phyloP scores from a whole-genome alignment of 2,113 vertebrate species.

The Eidolon helvum region DNA sequence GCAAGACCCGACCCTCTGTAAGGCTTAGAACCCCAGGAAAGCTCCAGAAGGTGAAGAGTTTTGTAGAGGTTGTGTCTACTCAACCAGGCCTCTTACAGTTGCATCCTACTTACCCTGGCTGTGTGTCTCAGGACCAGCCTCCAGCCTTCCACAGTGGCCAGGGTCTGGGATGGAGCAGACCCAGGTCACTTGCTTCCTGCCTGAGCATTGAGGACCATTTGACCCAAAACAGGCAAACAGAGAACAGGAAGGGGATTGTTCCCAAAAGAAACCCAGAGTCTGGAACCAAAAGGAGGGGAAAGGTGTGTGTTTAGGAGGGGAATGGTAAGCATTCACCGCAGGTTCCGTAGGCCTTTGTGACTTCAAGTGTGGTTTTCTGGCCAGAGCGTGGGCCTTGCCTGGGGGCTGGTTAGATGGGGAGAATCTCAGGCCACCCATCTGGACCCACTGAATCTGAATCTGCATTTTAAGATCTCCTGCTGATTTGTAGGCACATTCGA shows the following conservation, averaged over 20 bases:
- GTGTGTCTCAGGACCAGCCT: not conserved
- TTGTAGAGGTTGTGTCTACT: not conserved
- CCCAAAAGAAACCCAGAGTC: not conserved
- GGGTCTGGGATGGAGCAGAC: not conserved
- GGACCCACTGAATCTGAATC: not conserved
- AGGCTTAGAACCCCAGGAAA: not conserved
- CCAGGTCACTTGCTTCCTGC: accelerated
- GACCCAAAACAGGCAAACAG: not conserved
- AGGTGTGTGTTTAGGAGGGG: not conserved
- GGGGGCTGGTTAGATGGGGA: not conserved
- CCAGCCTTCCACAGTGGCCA: not conserved
- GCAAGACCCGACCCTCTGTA: not conserved
- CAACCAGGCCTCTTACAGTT: not conserved
- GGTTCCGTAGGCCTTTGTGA: not conserved
- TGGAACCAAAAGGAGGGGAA: not conserved
- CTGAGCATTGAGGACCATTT: not conserved
- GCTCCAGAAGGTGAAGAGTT: not conserved
- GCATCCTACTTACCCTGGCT: not conserved
- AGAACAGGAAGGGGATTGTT: not conserved
- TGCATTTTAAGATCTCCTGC: not conserved
- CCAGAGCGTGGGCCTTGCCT: not conserved
- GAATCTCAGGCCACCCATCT: not conserved
- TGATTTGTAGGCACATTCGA: not conserved
- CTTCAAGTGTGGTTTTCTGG: too few species aligned
- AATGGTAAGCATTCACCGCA: not conserved